Conservation (phyloP, 2,113 vertebrate genomes). For the Sarotherodon lohbergeri region DNA sequence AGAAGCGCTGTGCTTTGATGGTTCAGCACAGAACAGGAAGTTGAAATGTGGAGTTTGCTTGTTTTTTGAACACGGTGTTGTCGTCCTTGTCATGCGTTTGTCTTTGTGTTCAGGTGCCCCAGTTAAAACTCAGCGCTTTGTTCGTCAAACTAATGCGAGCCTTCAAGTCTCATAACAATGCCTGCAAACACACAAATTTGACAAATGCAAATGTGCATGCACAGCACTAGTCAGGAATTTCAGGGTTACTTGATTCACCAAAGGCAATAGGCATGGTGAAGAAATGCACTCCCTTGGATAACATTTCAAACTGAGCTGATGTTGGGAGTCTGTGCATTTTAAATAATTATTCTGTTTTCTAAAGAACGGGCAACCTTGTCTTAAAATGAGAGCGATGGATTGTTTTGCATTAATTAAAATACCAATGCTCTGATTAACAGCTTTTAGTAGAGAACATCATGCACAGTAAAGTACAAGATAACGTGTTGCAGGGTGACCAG, state of each 20-base stretch:
- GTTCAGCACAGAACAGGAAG: conserved; percentile 24
- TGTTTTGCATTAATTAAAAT: not conserved
- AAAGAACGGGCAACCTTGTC: not conserved
- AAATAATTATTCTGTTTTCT: not conserved
- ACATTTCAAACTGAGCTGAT: not conserved
- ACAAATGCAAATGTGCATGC: conserved; percentile 27
- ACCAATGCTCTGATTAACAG: not conserved
- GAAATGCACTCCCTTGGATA: not conserved
- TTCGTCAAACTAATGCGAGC: conserved; percentile 32
- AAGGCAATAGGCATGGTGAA: not conserved
- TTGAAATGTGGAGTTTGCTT: conserved; percentile 4
- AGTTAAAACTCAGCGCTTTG: conserved; percentile 43
- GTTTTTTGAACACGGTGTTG: conserved; percentile 2
- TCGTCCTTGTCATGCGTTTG: conserved; percentile 36
- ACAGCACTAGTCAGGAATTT: conserved; percentile 1
- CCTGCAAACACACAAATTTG: not conserved
- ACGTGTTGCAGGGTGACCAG: not conserved
- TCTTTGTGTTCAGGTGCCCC: conserved; percentile 30
- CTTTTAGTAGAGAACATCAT: not conserved
- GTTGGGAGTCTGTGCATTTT: not conserved
- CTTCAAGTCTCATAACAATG: not conserved
- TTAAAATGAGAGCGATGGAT: not conserved
- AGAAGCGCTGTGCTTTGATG: conserved; percentile 13
- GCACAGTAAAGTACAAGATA: not conserved
- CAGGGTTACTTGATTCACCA: not conserved